Evolutionary conservation across 2,888 invertebrate genomes (phyloP).

Genomic region (Myopa tessellatipennis): DNA sequence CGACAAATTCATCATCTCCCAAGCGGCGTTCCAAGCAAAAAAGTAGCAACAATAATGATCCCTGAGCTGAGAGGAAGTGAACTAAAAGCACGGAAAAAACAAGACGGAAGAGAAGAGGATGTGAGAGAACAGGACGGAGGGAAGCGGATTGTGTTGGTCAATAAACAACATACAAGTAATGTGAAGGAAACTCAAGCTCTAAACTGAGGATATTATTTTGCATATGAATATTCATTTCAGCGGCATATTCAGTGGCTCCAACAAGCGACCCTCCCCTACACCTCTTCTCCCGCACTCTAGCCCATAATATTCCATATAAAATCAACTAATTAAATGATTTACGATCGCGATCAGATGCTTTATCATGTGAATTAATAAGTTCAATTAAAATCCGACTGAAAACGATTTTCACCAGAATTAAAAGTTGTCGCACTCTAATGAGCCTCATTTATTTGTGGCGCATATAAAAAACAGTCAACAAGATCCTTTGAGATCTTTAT

Average conservation of each 20-base stretch:
- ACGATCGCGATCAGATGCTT: slow-evolving; percentile 58
- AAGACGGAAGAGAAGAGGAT: neutral
- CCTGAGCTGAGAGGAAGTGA: slow-evolving; percentile 8
- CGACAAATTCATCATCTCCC: slow-evolving; percentile 45
- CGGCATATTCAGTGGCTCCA: neutral
- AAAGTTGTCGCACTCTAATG: slow-evolving; percentile 64
- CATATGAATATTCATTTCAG: neutral
- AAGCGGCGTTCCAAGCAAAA: slow-evolving; percentile 1
- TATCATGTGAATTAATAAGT: slow-evolving; percentile 65
- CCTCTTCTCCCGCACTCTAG: too few relatives aligned
- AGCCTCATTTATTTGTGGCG: slow-evolving; percentile 58
- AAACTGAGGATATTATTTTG: neutral
- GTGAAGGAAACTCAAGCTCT: neutral
- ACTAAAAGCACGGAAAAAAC: neutral
- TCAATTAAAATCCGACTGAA: slow-evolving; percentile 62
- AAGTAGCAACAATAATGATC: neutral
- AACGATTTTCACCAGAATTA: slow-evolving; percentile 66
- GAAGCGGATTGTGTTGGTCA: neutral
- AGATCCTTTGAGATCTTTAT: slow-evolving; percentile 67
- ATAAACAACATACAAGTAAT: neutral
- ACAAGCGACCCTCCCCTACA: neutral
- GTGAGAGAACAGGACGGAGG: neutral
- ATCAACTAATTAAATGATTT: slow-evolving; percentile 64
- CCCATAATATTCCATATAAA: slow-evolving; percentile 17
- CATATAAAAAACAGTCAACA: slow-evolving; percentile 57